A percentile compares a stretch with the other conserved stretches of the same genome.
These are phyloP conservation scores for Dryomyza anilis DNA, from an alignment of 2,888 invertebrate genomes.

Conservation along the genomic window DNA sequence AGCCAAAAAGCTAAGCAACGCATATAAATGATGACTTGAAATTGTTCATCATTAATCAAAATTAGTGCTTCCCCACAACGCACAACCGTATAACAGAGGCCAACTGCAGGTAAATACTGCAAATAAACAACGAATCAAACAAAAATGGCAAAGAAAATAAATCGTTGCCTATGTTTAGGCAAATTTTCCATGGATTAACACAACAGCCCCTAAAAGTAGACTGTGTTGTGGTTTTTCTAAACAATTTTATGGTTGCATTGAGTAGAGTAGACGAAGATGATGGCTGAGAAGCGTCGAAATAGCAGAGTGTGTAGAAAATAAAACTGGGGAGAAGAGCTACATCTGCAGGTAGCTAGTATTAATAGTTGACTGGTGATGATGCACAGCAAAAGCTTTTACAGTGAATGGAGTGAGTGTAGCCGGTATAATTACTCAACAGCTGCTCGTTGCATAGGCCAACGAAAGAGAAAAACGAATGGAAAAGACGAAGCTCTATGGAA, in stretches of 20 bases:
- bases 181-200: constrained; percentile 27
- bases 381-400: too few relatives aligned
- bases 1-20: constrained; percentile 35
- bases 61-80: constrained; percentile 34
- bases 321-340: too few relatives aligned
- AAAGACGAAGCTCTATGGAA: neutral
- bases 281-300: too few relatives aligned
- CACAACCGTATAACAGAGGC: neutral
- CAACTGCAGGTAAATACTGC: constrained; percentile 2
- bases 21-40: constrained; percentile 40
- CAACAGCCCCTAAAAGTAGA: constrained; percentile 5
- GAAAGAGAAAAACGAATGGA: neutral
- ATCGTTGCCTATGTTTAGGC: constrained; percentile 12
- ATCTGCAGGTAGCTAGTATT: too few relatives aligned
- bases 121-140: neutral
- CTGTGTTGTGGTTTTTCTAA: constrained; percentile 2
- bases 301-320: too few relatives aligned
- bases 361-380: too few relatives aligned
- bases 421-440: neutral
- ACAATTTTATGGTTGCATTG: constrained; percentile 30
- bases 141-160: neutral
- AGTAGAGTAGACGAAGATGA: too few relatives aligned
- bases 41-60: constrained; percentile 44
- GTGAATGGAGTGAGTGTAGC: neutral
- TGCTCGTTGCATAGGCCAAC: neutral